Evolutionary conservation across 2,113 vertebrate species (phyloP).

Genomic region (Uria lomvia): DNA sequence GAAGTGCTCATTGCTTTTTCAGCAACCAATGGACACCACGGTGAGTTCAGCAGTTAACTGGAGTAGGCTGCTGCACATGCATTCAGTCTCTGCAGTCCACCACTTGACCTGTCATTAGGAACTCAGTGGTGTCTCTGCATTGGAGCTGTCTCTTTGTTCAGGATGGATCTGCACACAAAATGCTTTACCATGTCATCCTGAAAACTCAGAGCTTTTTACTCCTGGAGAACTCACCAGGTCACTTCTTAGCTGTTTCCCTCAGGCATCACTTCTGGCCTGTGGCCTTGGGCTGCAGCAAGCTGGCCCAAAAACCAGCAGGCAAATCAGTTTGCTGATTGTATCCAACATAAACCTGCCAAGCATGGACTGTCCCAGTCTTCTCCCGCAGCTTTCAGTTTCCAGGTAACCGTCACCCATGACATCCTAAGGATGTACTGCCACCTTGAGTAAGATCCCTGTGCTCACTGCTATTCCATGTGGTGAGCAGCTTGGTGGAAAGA

Average conservation of each 20-base stretch:
- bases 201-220: background rate
- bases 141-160: background rate
- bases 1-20: background rate
- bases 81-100: background rate
- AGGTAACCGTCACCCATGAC: background rate
- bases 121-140: background rate
- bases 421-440: background rate
- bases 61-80: background rate
- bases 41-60: background rate
- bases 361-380: background rate
- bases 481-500: background rate
- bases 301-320: background rate
- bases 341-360: background rate
- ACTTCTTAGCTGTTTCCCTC: background rate
- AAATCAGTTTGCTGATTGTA: background rate
- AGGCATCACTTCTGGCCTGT: background rate
- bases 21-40: background rate
- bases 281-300: background rate
- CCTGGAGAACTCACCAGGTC: background rate
- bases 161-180: background rate
- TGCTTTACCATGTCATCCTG: background rate
- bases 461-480: background rate
- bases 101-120: background rate
- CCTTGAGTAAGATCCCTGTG: background rate
- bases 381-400: background rate